Evolutionary conservation across 2,888 invertebrate species (phyloP).

Genomic region (Griposia aprilina): DNA sequence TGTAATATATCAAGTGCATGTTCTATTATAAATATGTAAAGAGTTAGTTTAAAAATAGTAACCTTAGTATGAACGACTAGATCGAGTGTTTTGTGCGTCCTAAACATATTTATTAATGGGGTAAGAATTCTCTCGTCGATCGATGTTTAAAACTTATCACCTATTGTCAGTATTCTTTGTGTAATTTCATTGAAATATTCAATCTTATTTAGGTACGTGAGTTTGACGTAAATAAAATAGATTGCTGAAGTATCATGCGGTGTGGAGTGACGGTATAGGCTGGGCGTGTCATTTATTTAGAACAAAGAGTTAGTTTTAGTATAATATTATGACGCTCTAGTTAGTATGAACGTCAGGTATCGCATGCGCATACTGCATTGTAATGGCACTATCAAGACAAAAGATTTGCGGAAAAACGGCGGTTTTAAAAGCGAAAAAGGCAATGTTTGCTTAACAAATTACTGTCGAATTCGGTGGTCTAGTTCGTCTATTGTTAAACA

Average conservation of each 20-base stretch:
- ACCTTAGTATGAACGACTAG: constrained; percentile 7
- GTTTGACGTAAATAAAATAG: constrained; percentile 14
- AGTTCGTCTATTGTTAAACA: constrained; percentile 34
- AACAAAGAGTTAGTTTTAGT: constrained; percentile 55
- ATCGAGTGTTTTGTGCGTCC: constrained; percentile 32
- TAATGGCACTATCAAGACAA: constrained; percentile 29
- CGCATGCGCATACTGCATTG: constrained; percentile 17
- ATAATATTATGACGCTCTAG: constrained; percentile 22
- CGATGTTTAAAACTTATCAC: not conserved
- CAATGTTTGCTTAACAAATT: not conserved
- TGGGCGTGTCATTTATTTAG: constrained; percentile 38
- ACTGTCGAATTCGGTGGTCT: constrained; percentile 5
- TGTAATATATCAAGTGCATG: constrained; percentile 5
- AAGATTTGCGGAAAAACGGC: constrained; percentile 8
- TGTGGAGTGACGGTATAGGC: not conserved
- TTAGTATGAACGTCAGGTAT: constrained; percentile 30
- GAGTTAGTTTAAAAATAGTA: not conserved
- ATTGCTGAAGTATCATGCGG: not conserved
- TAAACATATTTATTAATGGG: constrained; percentile 45
- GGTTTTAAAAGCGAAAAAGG: not conserved
- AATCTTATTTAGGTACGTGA: not conserved
- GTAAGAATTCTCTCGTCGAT: constrained; percentile 31
- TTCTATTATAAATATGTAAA: constrained; percentile 8
- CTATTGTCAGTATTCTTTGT: constrained; percentile 5
- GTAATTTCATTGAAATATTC: not conserved